These are phyloP conservation scores for Nyctibius bracteatus DNA, from an alignment of 2,113 vertebrate genomes.

Conservation along the genomic window DNA sequence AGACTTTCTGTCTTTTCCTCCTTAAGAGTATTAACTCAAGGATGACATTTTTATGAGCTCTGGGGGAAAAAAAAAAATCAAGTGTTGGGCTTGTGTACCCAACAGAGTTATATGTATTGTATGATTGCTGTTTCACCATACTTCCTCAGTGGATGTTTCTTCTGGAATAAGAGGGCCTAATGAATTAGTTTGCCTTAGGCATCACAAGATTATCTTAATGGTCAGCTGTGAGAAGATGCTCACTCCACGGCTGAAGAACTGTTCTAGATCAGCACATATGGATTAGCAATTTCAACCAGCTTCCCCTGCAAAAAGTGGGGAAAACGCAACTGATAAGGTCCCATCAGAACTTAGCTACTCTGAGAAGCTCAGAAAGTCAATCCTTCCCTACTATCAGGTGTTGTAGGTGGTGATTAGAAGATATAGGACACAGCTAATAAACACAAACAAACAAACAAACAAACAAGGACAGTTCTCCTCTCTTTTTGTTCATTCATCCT, in stretches of 20 bases:
- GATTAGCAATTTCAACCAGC: not conserved
- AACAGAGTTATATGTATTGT: not conserved
- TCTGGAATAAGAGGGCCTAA: not conserved
- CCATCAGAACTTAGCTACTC: not conserved
- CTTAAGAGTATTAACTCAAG: not conserved
- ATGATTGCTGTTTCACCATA: not conserved
- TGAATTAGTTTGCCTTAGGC: not conserved
- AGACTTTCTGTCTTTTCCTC: not conserved
- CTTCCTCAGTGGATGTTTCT: not conserved
- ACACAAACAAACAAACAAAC: no score
- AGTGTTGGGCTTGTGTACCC: not conserved
- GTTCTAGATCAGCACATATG: not conserved
- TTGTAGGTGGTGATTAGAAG: not conserved
- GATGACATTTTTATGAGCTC: not conserved
- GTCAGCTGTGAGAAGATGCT: not conserved
- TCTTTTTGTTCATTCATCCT: not conserved
- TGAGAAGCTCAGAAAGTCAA: not conserved
- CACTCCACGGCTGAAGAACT: not conserved
- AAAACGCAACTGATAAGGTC: not conserved
- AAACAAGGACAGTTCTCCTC: not conserved
- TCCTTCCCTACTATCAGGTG: not conserved
- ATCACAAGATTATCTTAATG: not conserved
- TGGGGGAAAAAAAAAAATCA: no score
- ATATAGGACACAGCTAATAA: not conserved
- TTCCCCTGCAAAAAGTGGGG: not conserved